Base-by-base conservation (phyloP, 2,113 vertebrate genomes). In the Rhabdornis inornatus region DNA sequence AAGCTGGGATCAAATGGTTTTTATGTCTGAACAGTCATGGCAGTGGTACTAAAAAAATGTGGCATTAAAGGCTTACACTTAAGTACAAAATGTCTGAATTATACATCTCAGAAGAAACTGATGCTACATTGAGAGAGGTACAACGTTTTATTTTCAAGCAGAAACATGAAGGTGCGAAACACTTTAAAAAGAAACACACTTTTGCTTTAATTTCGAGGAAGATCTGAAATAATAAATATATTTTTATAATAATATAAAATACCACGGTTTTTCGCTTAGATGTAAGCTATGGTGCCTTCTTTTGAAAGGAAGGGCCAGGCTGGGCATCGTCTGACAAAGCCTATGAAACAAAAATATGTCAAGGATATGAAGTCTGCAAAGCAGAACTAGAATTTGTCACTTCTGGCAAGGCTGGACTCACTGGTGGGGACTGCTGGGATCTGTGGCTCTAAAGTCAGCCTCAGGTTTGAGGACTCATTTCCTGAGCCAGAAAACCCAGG, bases 1-100 rank as follows among this genome's bases (percentile, higher is more conserved):
- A 94, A 93, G 49, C 85, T 88, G 69, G 66, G 80, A 88, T 88
- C 96, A 83, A 95, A 80, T 35, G 42, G 37, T 33, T 76, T 93
- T 27, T 55, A 59, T 39, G 47, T 55, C 82, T 90, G 45, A 96
- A 83, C 55, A 88, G 57, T 76, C 3, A 3, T 64, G 53, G 74
- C 78, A 90, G n/a, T 9, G 2, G 13, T 31, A 35, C 49, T 76
- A 69, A 88, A 86, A 64, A 94, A 80, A 65, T 10, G 59, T 35
- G 85, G 57, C n/a, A 90, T 61, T 92, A 90, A 74, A 94, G 75
- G 50, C 59, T 76, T 53, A 16, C 14, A 61, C 40, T 85, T 28
- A 19, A 69, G 23, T 76, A 83, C 40, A 52, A 80, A 91, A 80
- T 77, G 42, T 69, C 88, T 80, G 64, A 93, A 91, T 93, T 57